Evolutionary conservation across 2,888 invertebrate species (phyloP).

Genomic region (Agrilus biguttatus): DNA sequence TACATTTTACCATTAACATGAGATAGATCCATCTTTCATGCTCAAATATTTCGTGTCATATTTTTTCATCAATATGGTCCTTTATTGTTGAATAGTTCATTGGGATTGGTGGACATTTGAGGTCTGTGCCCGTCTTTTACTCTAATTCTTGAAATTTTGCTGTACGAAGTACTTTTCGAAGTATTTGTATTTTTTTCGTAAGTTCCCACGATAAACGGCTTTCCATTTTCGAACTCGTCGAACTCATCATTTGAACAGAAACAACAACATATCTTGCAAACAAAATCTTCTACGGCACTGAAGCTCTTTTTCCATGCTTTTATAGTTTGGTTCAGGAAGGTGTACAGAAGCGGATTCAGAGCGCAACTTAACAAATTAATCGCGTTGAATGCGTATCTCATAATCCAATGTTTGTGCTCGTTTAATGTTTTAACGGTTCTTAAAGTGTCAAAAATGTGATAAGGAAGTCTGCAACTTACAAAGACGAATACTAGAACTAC

Average conservation of each 20-base stretch:
- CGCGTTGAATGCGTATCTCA: constrained; percentile 35
- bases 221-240: constrained; percentile 25
- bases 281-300: constrained; percentile 18
- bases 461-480: constrained; percentile 36
- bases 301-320: constrained; percentile 14
- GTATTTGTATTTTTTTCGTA: constrained; percentile 3
- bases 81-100: too few relatives aligned
- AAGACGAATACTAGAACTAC: constrained; percentile 39
- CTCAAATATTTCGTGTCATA: too few relatives aligned
- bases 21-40: too few relatives aligned
- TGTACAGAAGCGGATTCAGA: constrained; percentile 44
- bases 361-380: constrained; percentile 39
- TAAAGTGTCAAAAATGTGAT: constrained; percentile 37
- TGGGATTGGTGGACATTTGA: too few relatives aligned
- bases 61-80: too few relatives aligned
- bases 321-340: constrained; percentile 40
- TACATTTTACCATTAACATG: too few relatives aligned
- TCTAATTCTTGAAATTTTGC: too few relatives aligned
- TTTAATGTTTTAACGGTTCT: constrained; percentile 21
- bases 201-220: constrained; percentile 15
- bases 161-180: not conserved
- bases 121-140: too few relatives aligned
- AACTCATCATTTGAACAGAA: constrained; percentile 26
- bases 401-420: constrained; percentile 25
- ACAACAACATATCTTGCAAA: constrained; percentile 25